Evolutionary conservation across 2,797 vertebrate species (phyloP).

Genomic region (Lepus townsendii): DNA sequence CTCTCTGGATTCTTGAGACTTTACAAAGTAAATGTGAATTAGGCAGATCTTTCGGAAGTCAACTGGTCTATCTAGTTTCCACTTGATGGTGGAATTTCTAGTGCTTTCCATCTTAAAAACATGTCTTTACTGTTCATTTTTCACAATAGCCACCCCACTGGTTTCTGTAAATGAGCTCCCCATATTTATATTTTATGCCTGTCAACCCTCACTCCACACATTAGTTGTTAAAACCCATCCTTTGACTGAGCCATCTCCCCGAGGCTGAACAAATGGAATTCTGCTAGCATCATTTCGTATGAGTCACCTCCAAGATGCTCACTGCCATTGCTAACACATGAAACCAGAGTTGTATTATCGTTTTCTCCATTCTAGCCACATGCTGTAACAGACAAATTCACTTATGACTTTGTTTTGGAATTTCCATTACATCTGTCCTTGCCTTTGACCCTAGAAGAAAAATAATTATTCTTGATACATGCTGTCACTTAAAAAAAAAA

Average conservation of each 20-base stretch:
- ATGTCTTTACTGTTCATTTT: not conserved
- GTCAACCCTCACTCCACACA: not conserved
- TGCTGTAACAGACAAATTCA: constrained; percentile 3
- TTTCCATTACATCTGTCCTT: constrained; percentile 42
- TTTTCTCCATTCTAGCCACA: not conserved
- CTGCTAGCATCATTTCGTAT: not conserved
- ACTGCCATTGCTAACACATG: not conserved
- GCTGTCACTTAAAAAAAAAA: not conserved
- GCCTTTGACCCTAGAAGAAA: constrained; percentile 43
- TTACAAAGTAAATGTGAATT: not conserved
- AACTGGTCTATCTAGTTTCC: not conserved
- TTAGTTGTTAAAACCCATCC: not conserved
- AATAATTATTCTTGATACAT: constrained; percentile 1
- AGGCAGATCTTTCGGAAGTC: not conserved
- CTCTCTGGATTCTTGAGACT: not conserved
- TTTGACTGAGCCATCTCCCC: not conserved
- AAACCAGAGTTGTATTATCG: not conserved
- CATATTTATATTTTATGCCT: not conserved
- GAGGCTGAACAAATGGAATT: not conserved
- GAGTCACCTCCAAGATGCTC: constrained; percentile 15
- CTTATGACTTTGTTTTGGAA: constrained; percentile 12
- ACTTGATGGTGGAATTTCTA: constrained; percentile 24
- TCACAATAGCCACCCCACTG: not conserved
- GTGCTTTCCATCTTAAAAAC: not conserved
- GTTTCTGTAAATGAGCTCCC: not conserved